Conservation (phyloP, 1,140 invertebrate species). For the Lordiphosa stackelbergi region DNA sequence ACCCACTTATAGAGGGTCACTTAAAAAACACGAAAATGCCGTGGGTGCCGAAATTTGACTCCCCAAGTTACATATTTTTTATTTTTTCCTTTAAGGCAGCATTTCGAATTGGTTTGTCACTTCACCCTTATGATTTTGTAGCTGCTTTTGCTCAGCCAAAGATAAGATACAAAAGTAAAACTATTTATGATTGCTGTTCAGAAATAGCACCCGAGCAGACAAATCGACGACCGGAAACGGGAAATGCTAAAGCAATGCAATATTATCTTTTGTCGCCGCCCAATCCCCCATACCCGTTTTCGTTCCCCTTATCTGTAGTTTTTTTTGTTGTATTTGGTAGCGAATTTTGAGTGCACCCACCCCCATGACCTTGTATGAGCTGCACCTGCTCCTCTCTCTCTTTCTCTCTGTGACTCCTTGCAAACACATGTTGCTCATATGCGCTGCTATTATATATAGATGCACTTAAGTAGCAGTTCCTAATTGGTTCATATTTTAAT, state of each 20-base stretch:
- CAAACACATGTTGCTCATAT: slow-evolving; percentile 60
- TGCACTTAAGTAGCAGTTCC: slow-evolving; percentile 31
- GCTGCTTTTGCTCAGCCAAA: slow-evolving; percentile 21
- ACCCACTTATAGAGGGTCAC: no score
- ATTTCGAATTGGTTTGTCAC: slow-evolving; percentile 23
- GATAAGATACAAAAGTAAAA: slow-evolving; percentile 53
- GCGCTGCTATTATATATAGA: slow-evolving; percentile 6
- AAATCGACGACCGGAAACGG: slow-evolving; percentile 55
- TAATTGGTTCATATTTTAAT: slow-evolving; percentile 60
- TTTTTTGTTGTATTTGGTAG: slow-evolving; percentile 19
- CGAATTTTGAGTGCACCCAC: neutral
- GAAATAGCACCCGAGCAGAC: slow-evolving; percentile 51
- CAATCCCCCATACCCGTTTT: slow-evolving; percentile 27
- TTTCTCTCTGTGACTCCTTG: neutral
- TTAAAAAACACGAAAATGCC: no score
- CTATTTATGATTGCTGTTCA: slow-evolving; percentile 48
- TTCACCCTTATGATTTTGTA: slow-evolving; percentile 26
- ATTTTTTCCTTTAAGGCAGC: no score
- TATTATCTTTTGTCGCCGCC: slow-evolving; percentile 53
- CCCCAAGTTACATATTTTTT: no score
- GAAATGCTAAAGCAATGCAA: slow-evolving; percentile 52
- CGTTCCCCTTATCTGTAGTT: slow-evolving; percentile 13
- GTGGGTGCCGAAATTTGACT: no score
- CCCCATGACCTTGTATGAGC: slow-evolving; percentile 33
- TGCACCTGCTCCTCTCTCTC: slow-evolving; percentile 32